phyloP scores from a whole-genome alignment of 2,113 vertebrate genomes.

The Bufo bufo region DNA sequence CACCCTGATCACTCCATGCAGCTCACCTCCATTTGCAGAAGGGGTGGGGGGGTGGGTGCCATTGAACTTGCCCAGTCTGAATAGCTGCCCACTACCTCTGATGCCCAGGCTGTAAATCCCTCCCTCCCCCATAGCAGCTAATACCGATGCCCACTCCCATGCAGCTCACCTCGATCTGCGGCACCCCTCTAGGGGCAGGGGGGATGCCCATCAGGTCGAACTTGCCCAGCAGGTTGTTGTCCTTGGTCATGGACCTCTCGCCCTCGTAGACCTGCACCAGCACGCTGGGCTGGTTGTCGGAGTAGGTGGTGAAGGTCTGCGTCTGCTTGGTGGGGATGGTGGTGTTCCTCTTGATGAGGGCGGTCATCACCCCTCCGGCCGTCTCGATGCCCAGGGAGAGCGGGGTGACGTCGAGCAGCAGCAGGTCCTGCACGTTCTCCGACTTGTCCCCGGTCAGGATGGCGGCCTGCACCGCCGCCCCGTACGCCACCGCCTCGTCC shows the following conservation, averaged over 20 bases:
- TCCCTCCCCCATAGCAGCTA: no score
- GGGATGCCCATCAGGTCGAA: conserved; percentile 80
- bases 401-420: conserved; percentile 80
- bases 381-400: conserved; percentile 82
- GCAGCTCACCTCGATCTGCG: conserved; percentile 74
- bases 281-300: conserved; percentile 80
- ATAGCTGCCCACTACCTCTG: no score
- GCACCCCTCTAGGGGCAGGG: conserved; percentile 78
- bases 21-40: no score
- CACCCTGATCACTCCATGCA: no score
- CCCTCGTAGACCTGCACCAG: conserved; percentile 80
- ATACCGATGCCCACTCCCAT: no score
- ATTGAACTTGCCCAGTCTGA: no score
- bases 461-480: conserved; percentile 80
- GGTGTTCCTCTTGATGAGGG: conserved; percentile 82
- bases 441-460: conserved; percentile 84
- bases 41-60: no score
- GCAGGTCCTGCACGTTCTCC: conserved; percentile 80
- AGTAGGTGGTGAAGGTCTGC: conserved; percentile 84
- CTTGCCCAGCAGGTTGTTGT: conserved; percentile 84
- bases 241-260: conserved; percentile 81
- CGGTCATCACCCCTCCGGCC: conserved; percentile 80
- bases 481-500: conserved; percentile 80
- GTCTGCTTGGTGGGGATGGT: conserved; percentile 85
- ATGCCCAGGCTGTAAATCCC: no score